These are phyloP conservation scores for Chrysochloris asiatica DNA, from an alignment of 2,113 vertebrate genomes.

Conservation along the genomic window DNA sequence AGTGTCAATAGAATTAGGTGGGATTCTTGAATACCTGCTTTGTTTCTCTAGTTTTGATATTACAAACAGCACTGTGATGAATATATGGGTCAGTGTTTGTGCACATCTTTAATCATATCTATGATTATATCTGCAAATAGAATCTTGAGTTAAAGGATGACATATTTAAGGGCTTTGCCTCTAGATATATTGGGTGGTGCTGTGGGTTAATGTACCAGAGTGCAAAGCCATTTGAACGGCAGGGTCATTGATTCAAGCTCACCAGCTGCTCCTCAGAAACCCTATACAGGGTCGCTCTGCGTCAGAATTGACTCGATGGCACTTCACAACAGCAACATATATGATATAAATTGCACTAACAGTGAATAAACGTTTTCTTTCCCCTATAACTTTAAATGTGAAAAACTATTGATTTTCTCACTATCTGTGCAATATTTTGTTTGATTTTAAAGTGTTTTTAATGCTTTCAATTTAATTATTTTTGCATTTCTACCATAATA, in stretches of 20 bases:
- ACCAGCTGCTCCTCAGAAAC: too few species aligned
- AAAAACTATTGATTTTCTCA: not conserved
- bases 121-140: not conserved
- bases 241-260: too few species aligned
- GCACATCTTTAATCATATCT: not conserved
- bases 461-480: constrained; percentile 61
- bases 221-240: too few species aligned
- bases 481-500: constrained; percentile 35
- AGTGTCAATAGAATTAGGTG: too few species aligned
- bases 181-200: too few species aligned
- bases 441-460: constrained; percentile 64
- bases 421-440: constrained; percentile 58
- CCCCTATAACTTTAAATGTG: not conserved
- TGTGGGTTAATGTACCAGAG: too few species aligned
- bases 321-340: too few species aligned
- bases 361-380: not conserved
- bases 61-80: not conserved
- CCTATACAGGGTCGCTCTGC: too few species aligned
- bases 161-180: not conserved
- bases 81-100: not conserved
- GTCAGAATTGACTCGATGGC: too few species aligned
- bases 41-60: not conserved
- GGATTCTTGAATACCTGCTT: not conserved
- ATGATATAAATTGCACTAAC: not conserved
- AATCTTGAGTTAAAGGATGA: not conserved